Evolutionary conservation across 2,888 invertebrate species (phyloP).

Genomic region (Lymantria dispar): DNA sequence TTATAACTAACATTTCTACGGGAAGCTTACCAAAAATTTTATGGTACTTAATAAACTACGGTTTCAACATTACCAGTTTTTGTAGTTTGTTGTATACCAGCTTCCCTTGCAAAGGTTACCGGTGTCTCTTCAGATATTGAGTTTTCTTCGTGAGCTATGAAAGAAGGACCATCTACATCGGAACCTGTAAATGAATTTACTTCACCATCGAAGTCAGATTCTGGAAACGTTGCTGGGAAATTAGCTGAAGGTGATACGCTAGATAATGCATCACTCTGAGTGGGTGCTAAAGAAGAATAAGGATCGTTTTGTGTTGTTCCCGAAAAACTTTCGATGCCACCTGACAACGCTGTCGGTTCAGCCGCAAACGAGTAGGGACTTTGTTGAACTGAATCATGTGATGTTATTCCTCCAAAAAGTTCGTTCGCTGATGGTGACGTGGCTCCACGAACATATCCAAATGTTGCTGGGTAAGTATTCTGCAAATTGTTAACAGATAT

Average conservation of each 20-base stretch:
- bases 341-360: slow-evolving; percentile 45
- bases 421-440: slow-evolving; percentile 48
- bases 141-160: slow-evolving; percentile 41
- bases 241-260: slow-evolving; percentile 44
- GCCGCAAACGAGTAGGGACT: slow-evolving; percentile 51
- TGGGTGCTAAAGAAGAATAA: slow-evolving; percentile 44
- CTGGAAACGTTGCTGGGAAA: slow-evolving; percentile 44
- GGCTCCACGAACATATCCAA: slow-evolving; percentile 52
- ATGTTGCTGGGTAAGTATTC: slow-evolving; percentile 59
- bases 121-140: slow-evolving; percentile 48
- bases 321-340: slow-evolving; percentile 45
- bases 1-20: neutral
- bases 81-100: slow-evolving; percentile 62
- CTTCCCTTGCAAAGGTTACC: slow-evolving; percentile 60
- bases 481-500: slow-evolving; percentile 58
- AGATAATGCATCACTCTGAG: slow-evolving; percentile 32
- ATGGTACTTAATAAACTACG: slow-evolving; percentile 50
- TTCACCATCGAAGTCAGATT: slow-evolving; percentile 46
- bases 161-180: slow-evolving; percentile 41
- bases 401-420: slow-evolving; percentile 47
- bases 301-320: slow-evolving; percentile 43
- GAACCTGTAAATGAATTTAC: slow-evolving; percentile 47
- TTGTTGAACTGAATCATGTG: slow-evolving; percentile 50
- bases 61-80: slow-evolving; percentile 65
- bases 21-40: neutral